Evolutionary conservation across 2,113 vertebrate species (phyloP).

Genomic region (Dryoscopus gambensis): DNA sequence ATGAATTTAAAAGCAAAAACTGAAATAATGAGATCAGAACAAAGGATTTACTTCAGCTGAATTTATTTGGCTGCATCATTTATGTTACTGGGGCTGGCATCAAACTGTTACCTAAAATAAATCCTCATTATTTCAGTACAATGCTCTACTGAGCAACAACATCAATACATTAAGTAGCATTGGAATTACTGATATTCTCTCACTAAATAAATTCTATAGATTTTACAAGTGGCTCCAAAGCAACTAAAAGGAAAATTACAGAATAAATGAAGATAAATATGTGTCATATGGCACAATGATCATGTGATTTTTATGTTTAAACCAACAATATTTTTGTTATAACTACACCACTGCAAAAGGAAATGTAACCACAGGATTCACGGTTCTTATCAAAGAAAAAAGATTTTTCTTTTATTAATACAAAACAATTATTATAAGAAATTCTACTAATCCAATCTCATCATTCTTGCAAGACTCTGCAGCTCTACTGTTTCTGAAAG

Average conservation of each 20-base stretch:
- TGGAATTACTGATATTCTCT: background rate
- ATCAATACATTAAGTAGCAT: background rate
- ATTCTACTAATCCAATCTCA: background rate
- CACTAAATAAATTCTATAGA: background rate
- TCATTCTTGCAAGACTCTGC: background rate
- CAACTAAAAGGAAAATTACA: background rate
- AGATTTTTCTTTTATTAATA: background rate
- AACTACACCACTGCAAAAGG: background rate
- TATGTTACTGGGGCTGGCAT: background rate
- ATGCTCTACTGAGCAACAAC: background rate
- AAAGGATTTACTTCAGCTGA: background rate
- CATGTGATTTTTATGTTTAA: background rate
- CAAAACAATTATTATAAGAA: background rate
- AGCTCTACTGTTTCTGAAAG: background rate
- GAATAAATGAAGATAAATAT: background rate
- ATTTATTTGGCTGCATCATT: background rate
- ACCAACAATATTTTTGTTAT: background rate
- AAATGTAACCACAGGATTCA: background rate
- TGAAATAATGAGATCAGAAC: background rate
- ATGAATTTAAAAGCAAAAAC: background rate
- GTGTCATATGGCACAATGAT: background rate
- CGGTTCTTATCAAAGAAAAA: background rate
- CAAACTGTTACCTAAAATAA: background rate
- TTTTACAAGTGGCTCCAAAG: background rate
- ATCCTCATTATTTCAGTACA: background rate